These are phyloP conservation scores for Scolopax rusticola DNA, from an alignment of 2,797 vertebrate species.

Conservation along the genomic window DNA sequence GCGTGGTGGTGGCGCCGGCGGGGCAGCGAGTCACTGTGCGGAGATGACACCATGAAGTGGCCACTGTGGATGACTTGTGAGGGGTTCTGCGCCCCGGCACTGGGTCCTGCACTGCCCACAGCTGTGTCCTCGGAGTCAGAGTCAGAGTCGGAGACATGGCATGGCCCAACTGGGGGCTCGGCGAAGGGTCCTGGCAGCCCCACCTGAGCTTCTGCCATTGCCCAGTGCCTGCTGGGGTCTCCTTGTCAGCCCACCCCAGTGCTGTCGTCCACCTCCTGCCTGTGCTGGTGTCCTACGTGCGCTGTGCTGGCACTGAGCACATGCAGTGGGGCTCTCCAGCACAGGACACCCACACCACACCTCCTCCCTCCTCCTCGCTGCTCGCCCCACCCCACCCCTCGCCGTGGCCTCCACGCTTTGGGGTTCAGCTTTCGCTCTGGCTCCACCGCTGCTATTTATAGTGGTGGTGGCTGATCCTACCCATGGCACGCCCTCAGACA, in stretches of 20 bases:
- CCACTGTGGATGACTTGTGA: conserved; percentile 97
- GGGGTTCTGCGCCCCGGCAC: conserved; percentile 25
- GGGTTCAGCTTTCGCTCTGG: background rate
- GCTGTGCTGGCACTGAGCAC: fast-evolving
- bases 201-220: conserved; percentile 62
- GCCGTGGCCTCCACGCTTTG: fast-evolving
- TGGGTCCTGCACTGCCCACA: conserved; percentile 16
- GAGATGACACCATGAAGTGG: conserved; percentile 98
- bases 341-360: background rate
- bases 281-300: background rate
- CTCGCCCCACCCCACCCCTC: background rate
- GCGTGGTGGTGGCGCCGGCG: conserved; percentile 77
- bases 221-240: background rate
- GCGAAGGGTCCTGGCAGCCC: conserved; percentile 37
- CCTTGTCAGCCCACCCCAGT: background rate
- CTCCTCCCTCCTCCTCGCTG: background rate
- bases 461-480: background rate
- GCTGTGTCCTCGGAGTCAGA: conserved; percentile 83
- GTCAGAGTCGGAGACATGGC: conserved; percentile 82
- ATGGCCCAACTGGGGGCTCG: conserved; percentile 9
- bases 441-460: background rate
- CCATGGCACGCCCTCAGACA: background rate
- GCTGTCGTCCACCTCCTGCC: fast-evolving
- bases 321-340: background rate
- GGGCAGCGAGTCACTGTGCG: conserved; percentile 87